Evolutionary conservation across 2,113 vertebrate genomes (phyloP).

Genomic region (Campylomormyrus numenius): DNA sequence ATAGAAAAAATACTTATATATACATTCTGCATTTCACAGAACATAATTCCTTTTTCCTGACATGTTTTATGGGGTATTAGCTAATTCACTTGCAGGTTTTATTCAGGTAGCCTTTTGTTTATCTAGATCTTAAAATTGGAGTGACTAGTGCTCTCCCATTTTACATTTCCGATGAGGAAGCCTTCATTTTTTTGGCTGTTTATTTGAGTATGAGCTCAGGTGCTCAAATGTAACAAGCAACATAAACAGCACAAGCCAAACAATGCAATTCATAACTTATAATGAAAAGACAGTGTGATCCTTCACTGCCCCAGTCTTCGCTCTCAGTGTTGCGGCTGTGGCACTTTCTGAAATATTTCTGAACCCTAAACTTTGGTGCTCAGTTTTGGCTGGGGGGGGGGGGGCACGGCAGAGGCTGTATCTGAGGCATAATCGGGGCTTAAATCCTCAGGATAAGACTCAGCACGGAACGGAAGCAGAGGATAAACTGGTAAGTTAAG

Average conservation of each 20-base stretch:
- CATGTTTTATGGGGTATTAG: not conserved
- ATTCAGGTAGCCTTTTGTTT: not conserved
- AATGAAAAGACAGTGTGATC: not conserved
- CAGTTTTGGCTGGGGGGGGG: not conserved
- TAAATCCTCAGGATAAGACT: not conserved
- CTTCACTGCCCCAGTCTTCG: not conserved
- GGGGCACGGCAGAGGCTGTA: not conserved
- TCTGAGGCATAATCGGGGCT: not conserved
- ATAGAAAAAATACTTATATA: not conserved
- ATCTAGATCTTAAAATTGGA: not conserved
- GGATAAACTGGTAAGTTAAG: not conserved
- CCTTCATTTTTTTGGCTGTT: not conserved
- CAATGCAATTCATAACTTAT: not conserved
- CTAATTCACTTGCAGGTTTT: not conserved
- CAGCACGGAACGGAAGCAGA: not conserved
- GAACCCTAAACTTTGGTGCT: not conserved
- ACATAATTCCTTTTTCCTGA: not conserved
- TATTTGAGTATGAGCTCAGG: not conserved
- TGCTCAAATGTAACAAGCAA: not conserved
- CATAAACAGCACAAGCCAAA: not conserved
- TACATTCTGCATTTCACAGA: not conserved
- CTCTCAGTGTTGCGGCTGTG: not conserved
- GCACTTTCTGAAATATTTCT: not conserved
- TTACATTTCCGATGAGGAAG: not conserved
- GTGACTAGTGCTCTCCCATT: not conserved